Percentiles rank a stretch among this genome's conserved stretches.
phyloP scores from a whole-genome alignment of 1,140 invertebrate species.

The Brachionus paranguensis region DNA sequence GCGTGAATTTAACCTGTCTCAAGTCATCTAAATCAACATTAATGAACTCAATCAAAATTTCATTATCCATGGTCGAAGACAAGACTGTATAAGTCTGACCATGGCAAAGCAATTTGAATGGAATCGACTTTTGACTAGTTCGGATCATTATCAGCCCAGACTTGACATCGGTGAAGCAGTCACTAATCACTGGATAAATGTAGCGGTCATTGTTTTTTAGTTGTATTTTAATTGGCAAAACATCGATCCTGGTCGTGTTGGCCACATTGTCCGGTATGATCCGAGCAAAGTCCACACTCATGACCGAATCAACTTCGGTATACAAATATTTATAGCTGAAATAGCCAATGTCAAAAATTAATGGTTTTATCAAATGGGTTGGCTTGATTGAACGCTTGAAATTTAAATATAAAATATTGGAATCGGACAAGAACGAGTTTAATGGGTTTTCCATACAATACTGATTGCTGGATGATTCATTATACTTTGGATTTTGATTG shows the following conservation, averaged over 20 bases:
- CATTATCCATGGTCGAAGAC: constrained; percentile 1
- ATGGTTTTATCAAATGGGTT: background rate
- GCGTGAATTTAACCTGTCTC: background rate
- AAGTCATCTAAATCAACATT: constrained; percentile 13
- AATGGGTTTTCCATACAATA: constrained; percentile 36
- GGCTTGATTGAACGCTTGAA: background rate
- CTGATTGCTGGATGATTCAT: background rate
- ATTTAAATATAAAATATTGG: background rate
- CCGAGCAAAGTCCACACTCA: constrained; percentile 2
- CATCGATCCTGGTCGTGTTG: background rate
- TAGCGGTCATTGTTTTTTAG: background rate
- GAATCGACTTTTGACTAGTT: background rate
- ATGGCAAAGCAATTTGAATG: constrained; percentile 15
- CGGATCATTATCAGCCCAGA: background rate
- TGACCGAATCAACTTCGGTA: background rate
- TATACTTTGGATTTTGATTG: constrained; percentile 30
- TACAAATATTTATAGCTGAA: constrained; percentile 32
- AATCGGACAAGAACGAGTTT: background rate
- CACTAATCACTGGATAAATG: constrained; percentile 9
- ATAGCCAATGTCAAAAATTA: constrained; percentile 32
- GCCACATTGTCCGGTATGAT: background rate
- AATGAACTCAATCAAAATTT: constrained; percentile 17
- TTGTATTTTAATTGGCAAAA: background rate
- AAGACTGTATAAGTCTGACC: constrained; percentile 15
- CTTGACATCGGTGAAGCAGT: constrained; percentile 24